These are phyloP conservation scores for Smithornis capensis DNA, from an alignment of 2,113 vertebrate genomes.

Conservation along the genomic window DNA sequence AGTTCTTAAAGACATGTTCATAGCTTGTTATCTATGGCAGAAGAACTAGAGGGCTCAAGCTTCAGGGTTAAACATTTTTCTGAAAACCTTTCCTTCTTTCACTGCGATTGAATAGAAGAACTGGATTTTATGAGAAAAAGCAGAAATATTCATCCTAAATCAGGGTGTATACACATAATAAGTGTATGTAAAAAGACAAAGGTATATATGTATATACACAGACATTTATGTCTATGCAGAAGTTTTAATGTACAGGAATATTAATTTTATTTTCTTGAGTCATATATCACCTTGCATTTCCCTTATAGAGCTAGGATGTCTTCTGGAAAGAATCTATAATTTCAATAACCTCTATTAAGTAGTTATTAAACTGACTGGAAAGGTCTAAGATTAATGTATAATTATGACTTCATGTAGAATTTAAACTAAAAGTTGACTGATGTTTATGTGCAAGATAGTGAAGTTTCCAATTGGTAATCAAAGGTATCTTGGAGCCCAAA, in stretches of 20 bases:
- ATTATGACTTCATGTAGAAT: not conserved
- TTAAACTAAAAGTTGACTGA: not conserved
- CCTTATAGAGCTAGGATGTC: not conserved
- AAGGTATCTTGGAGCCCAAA: not conserved
- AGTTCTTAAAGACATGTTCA: constrained; percentile 30
- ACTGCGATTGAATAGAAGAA: not conserved
- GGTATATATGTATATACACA: fast-evolving
- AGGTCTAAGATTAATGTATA: not conserved
- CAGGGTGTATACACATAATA: not conserved
- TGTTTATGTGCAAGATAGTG: not conserved
- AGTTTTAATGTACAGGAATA: not conserved
- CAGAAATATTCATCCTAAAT: not conserved
- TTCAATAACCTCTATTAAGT: not conserved
- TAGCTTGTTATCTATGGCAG: constrained; percentile 29
- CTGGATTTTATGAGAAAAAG: not conserved
- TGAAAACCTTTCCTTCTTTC: not conserved
- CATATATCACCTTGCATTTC: not conserved
- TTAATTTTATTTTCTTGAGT: not conserved
- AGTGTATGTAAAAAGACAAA: not conserved
- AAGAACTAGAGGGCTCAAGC: not conserved
- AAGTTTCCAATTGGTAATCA: not conserved
- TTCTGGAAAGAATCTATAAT: not conserved
- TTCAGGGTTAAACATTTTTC: not conserved
- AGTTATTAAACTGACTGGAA: not conserved
- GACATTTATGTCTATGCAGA: not conserved